Percentiles rank a stretch among this genome's conserved stretches.
Evolutionary conservation across 2,888 invertebrate species (phyloP).

Genomic region (Synanthedon vespiformis): DNA sequence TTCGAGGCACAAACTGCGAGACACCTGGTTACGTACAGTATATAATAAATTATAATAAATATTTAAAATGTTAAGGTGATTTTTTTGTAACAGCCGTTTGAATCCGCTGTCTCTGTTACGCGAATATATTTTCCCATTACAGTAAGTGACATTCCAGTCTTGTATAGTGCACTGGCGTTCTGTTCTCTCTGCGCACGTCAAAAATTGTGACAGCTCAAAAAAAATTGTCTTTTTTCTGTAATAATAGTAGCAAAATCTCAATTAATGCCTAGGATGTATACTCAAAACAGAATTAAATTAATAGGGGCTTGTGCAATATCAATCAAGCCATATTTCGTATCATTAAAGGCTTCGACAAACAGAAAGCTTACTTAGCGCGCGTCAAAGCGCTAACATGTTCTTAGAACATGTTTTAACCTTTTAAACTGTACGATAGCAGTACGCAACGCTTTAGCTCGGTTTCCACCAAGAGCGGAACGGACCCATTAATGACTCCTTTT

Average conservation of each 20-base stretch:
- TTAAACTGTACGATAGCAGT: no score
- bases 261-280: no score
- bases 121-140: constrained; percentile 53
- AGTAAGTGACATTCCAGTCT: constrained; percentile 68
- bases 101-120: constrained; percentile 24
- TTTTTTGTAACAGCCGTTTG: constrained; percentile 30
- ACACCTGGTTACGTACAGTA: constrained; percentile 36
- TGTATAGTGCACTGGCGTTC: constrained; percentile 48
- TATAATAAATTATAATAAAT: constrained; percentile 18
- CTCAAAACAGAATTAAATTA: neutral
- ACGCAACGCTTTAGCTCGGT: no score
- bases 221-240: neutral
- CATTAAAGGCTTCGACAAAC: no score
- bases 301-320: neutral
- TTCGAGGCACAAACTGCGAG: constrained; percentile 31
- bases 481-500: no score
- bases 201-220: no score
- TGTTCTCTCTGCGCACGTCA: constrained; percentile 19
- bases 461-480: no score
- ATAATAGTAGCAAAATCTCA: no score
- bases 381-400: no score
- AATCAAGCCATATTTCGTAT: neutral
- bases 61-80: constrained; percentile 20
- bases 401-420: no score
- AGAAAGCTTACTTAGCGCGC: no score